These are phyloP conservation scores for Brassicogethes aeneus DNA, from an alignment of 2,888 invertebrate genomes.

Conservation along the genomic window DNA sequence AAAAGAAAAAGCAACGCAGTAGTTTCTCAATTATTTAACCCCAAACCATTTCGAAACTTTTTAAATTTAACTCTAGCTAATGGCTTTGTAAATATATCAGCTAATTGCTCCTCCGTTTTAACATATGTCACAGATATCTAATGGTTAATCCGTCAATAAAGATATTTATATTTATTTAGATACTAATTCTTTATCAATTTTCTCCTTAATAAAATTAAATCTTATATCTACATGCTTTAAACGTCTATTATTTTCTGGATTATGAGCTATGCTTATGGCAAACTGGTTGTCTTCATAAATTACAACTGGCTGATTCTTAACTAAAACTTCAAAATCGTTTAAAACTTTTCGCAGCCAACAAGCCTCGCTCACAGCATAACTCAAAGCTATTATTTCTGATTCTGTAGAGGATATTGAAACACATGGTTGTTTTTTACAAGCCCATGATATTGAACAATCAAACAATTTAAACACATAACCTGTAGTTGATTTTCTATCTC, in stretches of 20 bases:
- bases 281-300: conserved; percentile 15
- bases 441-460: not conserved
- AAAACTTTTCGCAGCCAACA: conserved; percentile 8
- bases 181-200: conserved; percentile 9
- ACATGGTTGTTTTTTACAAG: not conserved
- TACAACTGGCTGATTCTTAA: conserved; percentile 2
- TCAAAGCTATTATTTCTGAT: conserved; percentile 8
- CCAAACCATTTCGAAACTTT: not conserved
- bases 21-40: not conserved
- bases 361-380: conserved; percentile 6
- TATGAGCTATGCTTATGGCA: conserved; percentile 11
- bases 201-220: conserved; percentile 13
- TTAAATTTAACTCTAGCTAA: not conserved
- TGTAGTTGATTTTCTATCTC: conserved; percentile 11
- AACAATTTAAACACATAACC: conserved; percentile 5
- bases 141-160: too few species aligned
- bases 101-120: not conserved
- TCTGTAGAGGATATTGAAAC: conserved; percentile 8
- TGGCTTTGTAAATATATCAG: not conserved
- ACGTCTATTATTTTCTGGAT: conserved; percentile 11
- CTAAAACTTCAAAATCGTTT: conserved; percentile 1
- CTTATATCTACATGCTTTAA: conserved; percentile 15
- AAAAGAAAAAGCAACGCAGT: not conserved
- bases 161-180: too few species aligned
- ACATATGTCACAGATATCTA: not conserved